These are phyloP conservation scores for Pollachius pollachius DNA, from an alignment of 2,113 vertebrate species.

Conservation along the genomic window DNA sequence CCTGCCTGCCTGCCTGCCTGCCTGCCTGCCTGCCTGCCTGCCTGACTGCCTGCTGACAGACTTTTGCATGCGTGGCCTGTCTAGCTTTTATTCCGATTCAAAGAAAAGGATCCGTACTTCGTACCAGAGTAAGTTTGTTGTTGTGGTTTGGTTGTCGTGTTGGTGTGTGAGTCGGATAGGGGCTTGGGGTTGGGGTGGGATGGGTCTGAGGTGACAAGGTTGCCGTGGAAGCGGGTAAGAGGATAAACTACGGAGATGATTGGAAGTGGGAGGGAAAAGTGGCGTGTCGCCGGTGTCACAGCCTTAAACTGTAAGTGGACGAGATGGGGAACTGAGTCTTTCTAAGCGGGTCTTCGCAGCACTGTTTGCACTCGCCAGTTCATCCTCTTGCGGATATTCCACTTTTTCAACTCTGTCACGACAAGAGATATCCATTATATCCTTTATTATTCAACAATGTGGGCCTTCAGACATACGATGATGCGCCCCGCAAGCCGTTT, in stretches of 20 bases:
- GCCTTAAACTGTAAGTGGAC: too few species aligned
- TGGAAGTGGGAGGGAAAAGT: slow-evolving; percentile 37
- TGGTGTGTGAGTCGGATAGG: slow-evolving; percentile 35
- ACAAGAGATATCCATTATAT: too few species aligned
- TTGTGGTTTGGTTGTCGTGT: slow-evolving; percentile 33
- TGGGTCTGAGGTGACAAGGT: slow-evolving; percentile 3
- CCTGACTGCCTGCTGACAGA: slow-evolving; percentile 78
- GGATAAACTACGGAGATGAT: slow-evolving; percentile 43
- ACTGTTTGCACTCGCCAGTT: slow-evolving; percentile 3
- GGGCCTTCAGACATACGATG: slow-evolving; percentile 18
- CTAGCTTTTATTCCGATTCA: slow-evolving; percentile 99
- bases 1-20: slow-evolving; percentile 32
- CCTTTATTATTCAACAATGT: not conserved
- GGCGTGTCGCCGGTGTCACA: not conserved
- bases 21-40: too few species aligned
- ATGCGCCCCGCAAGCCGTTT: not conserved
- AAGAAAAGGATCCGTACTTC: slow-evolving; percentile 99
- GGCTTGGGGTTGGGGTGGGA: slow-evolving; percentile 28
- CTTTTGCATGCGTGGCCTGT: slow-evolving; percentile 98
- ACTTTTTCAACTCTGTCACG: too few species aligned
- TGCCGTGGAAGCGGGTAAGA: slow-evolving; percentile 12
- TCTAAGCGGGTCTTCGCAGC: slow-evolving; percentile 11
- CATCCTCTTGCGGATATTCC: too few species aligned
- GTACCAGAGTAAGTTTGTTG: slow-evolving; percentile 95
- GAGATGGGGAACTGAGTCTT: too few species aligned